Conservation (phyloP, 2,797 vertebrate species). For the Gallinago nigripennis region DNA sequence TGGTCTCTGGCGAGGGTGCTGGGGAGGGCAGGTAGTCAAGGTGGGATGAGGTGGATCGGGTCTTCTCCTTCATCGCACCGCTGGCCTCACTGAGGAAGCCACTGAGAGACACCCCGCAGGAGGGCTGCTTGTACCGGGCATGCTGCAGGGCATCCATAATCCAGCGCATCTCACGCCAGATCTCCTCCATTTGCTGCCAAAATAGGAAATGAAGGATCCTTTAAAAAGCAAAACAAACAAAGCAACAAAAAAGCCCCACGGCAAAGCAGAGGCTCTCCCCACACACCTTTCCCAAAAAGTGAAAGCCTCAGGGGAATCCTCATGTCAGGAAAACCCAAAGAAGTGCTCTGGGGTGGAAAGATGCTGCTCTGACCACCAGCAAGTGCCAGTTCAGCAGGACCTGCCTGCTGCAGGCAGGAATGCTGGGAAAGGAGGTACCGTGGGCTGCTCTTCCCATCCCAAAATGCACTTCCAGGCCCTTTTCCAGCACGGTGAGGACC, state of each 20-base stretch:
- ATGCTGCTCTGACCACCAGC: not conserved
- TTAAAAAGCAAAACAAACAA: not conserved
- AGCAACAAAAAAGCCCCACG: not conserved
- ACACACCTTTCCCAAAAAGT: not conserved
- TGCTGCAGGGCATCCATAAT: slow-evolving; percentile 91
- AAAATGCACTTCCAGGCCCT: not conserved
- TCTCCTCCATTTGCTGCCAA: slow-evolving; percentile 90
- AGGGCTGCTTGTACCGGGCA: slow-evolving; percentile 90
- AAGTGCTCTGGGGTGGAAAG: not conserved
- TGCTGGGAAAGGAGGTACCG: not conserved
- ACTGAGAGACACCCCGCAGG: slow-evolving; percentile 82
- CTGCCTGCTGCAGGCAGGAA: not conserved
- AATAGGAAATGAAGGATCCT: not conserved
- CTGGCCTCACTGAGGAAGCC: slow-evolving; percentile 84
- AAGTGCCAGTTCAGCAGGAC: not conserved
- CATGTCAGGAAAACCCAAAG: not conserved
- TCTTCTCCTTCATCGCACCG: slow-evolving; percentile 75
- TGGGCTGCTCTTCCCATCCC: not conserved
- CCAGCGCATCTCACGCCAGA: slow-evolving; percentile 92
- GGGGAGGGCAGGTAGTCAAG: slow-evolving; percentile 88
- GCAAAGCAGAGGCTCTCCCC: not conserved
- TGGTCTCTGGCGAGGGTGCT: slow-evolving; percentile 82
- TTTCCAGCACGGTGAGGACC: not conserved
- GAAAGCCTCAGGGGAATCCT: not conserved
- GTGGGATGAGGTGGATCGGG: slow-evolving; percentile 81